A percentile compares a stretch with the other conserved stretches of the same genome.
These are phyloP conservation scores for Tipula vernalis DNA, from an alignment of 2,888 invertebrate species.

Conservation along the genomic window DNA sequence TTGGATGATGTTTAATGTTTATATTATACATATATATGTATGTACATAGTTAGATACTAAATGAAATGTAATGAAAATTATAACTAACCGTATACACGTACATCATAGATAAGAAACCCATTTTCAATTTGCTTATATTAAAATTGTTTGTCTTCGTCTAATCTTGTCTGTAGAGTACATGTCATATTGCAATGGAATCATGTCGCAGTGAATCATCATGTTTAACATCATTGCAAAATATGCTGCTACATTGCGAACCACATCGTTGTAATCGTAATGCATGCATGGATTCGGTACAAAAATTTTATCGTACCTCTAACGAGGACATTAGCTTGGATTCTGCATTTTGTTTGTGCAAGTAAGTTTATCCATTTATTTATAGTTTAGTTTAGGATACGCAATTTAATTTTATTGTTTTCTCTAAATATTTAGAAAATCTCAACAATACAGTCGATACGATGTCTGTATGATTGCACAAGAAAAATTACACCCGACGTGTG, in stretches of 20 bases:
- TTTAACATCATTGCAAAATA: conserved; percentile 65
- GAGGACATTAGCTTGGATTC: conserved; percentile 78
- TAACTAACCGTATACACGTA: neutral
- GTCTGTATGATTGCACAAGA: conserved; percentile 83
- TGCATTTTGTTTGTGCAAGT: conserved; percentile 90
- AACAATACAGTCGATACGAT: conserved; percentile 53
- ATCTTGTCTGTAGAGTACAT: conserved; percentile 50
- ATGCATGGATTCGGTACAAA: conserved; percentile 76
- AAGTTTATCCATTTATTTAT: conserved; percentile 33
- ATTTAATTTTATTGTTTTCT: neutral
- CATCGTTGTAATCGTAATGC: conserved; percentile 69
- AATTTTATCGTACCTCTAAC: conserved; percentile 70
- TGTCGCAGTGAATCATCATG: conserved; percentile 75
- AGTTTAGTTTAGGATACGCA: neutral
- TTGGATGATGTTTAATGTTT: neutral
- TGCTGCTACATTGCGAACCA: conserved; percentile 69
- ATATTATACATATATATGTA: neutral
- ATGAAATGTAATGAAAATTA: neutral
- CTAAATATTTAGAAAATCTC: conserved; percentile 10
- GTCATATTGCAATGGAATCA: conserved; percentile 70
- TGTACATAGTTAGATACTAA: neutral
- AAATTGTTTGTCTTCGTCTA: neutral
- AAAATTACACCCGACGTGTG: conserved; percentile 79
- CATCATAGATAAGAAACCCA: neutral
- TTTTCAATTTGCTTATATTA: neutral